Percentiles rank a stretch among this genome's conserved stretches.
Evolutionary conservation across 2,113 vertebrate species (phyloP).

Genomic region (Poecile atricapillus): DNA sequence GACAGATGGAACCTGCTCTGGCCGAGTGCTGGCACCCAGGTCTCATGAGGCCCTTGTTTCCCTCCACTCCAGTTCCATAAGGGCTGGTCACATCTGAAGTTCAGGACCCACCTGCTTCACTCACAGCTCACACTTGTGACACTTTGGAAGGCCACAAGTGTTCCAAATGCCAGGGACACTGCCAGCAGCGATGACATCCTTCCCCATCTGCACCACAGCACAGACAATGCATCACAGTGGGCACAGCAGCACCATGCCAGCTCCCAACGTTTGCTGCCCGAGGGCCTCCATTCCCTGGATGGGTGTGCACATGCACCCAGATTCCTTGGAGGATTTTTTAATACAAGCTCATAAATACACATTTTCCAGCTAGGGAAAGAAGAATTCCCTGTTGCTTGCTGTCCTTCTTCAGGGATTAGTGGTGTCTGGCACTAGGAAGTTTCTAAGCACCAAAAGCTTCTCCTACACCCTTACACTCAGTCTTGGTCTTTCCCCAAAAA

Average conservation of each 20-base stretch:
- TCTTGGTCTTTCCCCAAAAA: neutral
- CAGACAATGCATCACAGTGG: neutral
- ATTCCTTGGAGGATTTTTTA: neutral
- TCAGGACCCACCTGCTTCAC: neutral
- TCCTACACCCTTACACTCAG: neutral
- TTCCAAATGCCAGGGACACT: neutral
- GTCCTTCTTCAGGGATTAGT: neutral
- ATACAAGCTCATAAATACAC: neutral
- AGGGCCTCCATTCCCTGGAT: neutral
- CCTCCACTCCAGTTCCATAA: neutral
- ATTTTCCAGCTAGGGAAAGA: neutral
- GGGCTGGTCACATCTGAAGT: neutral
- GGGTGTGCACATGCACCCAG: neutral
- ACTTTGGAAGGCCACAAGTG: neutral
- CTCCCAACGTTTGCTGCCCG: neutral
- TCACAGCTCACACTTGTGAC: neutral
- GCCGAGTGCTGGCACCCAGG: fast-evolving
- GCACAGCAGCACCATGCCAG: neutral
- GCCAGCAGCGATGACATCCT: fast-evolving
- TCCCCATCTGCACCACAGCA: neutral
- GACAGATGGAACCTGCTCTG: neutral
- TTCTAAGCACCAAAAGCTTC: neutral
- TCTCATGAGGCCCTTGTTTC: neutral
- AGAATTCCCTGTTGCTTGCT: neutral
- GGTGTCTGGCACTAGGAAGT: neutral